These are phyloP conservation scores for Plodia interpunctella DNA, from an alignment of 1,140 invertebrate genomes.

Conservation along the genomic window DNA sequence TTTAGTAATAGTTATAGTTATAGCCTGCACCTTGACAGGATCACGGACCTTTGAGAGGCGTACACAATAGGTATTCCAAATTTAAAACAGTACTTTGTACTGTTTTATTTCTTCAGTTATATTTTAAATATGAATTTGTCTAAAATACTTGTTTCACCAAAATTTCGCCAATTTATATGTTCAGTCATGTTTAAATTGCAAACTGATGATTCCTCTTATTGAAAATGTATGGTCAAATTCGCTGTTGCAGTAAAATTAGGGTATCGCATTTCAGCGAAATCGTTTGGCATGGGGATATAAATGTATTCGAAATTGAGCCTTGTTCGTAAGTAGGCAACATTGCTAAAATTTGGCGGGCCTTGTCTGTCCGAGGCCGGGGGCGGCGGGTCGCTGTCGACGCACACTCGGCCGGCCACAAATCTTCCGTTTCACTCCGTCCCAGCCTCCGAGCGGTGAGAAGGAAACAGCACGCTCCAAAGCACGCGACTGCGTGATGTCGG, in stretches of 20 bases:
- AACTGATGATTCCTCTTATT: no score
- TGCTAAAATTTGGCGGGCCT: neutral
- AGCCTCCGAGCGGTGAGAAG: constrained; percentile 56
- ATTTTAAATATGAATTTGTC: no score
- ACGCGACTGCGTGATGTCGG: constrained; percentile 71
- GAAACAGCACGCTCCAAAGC: constrained; percentile 74
- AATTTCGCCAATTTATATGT: no score
- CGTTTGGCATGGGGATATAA: neutral
- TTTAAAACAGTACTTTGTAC: no score
- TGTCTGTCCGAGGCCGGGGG: neutral
- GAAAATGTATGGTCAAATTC: neutral
- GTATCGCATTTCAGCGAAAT: constrained; percentile 5
- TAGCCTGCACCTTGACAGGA: constrained; percentile 19
- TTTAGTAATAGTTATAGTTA: no score
- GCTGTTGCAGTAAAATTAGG: no score
- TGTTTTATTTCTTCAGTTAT: no score
- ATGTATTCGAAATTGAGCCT: no score
- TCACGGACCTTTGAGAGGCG: constrained; percentile 19
- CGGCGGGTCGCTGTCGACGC: constrained; percentile 6
- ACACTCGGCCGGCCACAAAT: constrained; percentile 62
- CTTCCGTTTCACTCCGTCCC: constrained; percentile 72
- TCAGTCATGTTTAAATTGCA: neutral
- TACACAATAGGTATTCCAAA: no score
- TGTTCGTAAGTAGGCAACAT: neutral
- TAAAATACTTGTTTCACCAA: no score